Evolutionary conservation across 2,888 invertebrate species (phyloP).

Genomic region (Drosophila meridiana): DNA sequence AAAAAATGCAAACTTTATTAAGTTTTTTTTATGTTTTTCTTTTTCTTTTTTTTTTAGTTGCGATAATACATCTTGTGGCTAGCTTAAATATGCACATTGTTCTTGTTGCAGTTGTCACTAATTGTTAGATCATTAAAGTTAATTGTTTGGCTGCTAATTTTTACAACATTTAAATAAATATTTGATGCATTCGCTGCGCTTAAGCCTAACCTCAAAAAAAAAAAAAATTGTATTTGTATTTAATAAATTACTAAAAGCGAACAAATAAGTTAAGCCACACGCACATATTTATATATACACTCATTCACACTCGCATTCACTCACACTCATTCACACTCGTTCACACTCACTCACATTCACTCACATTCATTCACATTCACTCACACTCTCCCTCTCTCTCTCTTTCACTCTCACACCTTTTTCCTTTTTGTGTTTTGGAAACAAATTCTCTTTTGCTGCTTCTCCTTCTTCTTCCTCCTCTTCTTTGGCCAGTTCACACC

Average conservation of each 20-base stretch:
- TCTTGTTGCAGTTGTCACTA: slow-evolving; percentile 14
- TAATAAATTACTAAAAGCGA: slow-evolving; percentile 66
- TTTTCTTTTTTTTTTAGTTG: slow-evolving; percentile 11
- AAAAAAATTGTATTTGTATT: slow-evolving; percentile 40
- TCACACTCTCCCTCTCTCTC: background rate
- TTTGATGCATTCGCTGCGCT: slow-evolving; percentile 17
- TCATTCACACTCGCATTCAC: slow-evolving; percentile 15
- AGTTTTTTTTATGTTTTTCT: slow-evolving; percentile 3
- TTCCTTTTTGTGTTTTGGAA: slow-evolving; percentile 35
- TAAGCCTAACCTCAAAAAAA: slow-evolving; percentile 46
- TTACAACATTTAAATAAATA: slow-evolving; percentile 75
- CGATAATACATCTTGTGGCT: slow-evolving; percentile 64
- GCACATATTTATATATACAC: background rate
- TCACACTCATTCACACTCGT: background rate
- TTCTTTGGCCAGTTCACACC: slow-evolving; percentile 66
- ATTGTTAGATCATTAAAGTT: slow-evolving; percentile 19
- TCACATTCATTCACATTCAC: slow-evolving; percentile 18
- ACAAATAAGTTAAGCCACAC: slow-evolving; percentile 52
- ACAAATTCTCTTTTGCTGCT: slow-evolving; percentile 43
- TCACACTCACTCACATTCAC: slow-evolving; percentile 10
- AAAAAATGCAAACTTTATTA: slow-evolving; percentile 42
- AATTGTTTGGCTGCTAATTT: slow-evolving; percentile 69
- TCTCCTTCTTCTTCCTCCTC: slow-evolving; percentile 46
- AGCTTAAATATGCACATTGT: slow-evolving; percentile 46
- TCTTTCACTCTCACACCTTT: slow-evolving; percentile 12